These are phyloP conservation scores for Eidolon helvum DNA, from an alignment of 2,113 vertebrate species.

Conservation along the genomic window DNA sequence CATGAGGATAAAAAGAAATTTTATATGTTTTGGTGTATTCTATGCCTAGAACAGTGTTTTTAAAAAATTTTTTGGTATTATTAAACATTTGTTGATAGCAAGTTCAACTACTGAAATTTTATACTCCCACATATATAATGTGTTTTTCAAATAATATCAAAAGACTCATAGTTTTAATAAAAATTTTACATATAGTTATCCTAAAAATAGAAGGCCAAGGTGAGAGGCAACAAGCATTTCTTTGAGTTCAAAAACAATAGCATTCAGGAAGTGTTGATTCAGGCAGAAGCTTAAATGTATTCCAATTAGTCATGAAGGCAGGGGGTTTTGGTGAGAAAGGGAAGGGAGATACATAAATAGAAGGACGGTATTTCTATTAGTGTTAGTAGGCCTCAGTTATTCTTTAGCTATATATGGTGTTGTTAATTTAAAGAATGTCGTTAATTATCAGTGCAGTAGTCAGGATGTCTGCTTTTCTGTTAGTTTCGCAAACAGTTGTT, in stretches of 20 bases:
- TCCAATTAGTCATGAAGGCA: not conserved
- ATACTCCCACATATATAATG: not conserved
- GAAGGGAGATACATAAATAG: not conserved
- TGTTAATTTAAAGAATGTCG: not conserved
- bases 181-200: not conserved
- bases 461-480: not conserved
- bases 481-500: not conserved
- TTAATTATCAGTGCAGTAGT: not conserved
- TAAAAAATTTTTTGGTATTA: not conserved
- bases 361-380: not conserved
- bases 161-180: not conserved
- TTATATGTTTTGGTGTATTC: not conserved
- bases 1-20: not conserved
- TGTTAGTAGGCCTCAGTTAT: no score
- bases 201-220: not conserved
- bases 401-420: not conserved
- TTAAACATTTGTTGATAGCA: not conserved
- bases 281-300: not conserved
- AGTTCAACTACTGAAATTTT: not conserved
- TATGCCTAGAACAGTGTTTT: not conserved
- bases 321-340: not conserved
- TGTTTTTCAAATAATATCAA: not conserved
- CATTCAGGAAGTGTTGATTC: not conserved
- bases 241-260: not conserved
- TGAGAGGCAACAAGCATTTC: not conserved